Evolutionary conservation across 2,888 invertebrate genomes (phyloP), one percentile per base, ranked within the genome.

Genomic region (Tuta absoluta): DNA sequence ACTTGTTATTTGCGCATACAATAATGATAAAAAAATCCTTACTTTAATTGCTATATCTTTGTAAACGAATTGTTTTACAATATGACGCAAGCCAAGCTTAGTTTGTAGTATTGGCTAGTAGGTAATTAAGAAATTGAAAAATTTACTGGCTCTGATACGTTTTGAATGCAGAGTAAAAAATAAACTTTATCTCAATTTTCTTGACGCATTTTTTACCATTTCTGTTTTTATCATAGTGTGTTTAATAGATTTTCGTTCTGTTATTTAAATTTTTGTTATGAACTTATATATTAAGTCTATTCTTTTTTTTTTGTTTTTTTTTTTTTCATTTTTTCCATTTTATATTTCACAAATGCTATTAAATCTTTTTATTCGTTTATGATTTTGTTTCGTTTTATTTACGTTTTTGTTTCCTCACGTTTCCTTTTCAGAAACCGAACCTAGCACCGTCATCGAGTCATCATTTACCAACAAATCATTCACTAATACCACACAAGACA

Each of bases 401-500:
- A 57, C 5, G 2, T 61, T 67, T 66, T 64, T 41, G 62, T 67
- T 64, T 41, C 56, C 49, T 2, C 28, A 33, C 17, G n/a, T n/a
- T 62, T 33, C 33, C 38, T 62, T 33, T 62, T 53, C 62, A 62
- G 62, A 62, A 10, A 14, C 60, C 45, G 60, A 45, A 21, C 5
- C 10, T n/a, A 60, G n/a, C 33, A 14, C 17, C 28, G 49, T 49
- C 17, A 8, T 28, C 12, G 28, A 61, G n/a, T 19, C 49, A 21
- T 59, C 17, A 12, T 37, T 59, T 38, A 58, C 38, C 24, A 59
- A 59, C 41, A 56, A 56, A 33, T 49, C 61, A 17, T 33, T n/a
- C 63, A 66, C 64, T 66, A 76, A 73, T 64, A 33, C 79, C 2
- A 74, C 82, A 4, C 79, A 84, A 74, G 80, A 86, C 71, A 77